These are phyloP conservation scores for Sigmodon hispidus DNA, from an alignment of 2,113 vertebrate species.

Conservation along the genomic window DNA sequence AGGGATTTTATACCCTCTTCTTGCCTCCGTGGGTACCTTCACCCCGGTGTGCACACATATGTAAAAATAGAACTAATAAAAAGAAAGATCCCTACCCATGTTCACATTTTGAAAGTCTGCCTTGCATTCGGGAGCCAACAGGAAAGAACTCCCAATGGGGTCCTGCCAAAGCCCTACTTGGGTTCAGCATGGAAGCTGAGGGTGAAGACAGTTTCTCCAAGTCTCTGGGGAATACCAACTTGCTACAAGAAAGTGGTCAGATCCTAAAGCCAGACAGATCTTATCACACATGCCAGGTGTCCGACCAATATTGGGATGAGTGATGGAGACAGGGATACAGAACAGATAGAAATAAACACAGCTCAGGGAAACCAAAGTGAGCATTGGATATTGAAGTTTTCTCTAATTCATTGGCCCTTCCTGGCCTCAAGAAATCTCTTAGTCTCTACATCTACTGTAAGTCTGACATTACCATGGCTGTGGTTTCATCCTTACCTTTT, in stretches of 20 bases:
- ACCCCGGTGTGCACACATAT: neutral
- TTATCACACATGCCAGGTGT: neutral
- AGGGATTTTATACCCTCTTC: no score
- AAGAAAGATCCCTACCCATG: no score
- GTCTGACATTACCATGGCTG: fast-evolving
- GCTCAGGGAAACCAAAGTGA: neutral
- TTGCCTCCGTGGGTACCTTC: neutral
- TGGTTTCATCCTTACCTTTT: fast-evolving
- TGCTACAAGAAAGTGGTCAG: fast-evolving
- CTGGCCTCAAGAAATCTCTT: neutral
- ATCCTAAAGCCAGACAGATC: no score
- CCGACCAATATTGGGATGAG: neutral
- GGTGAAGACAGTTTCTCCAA: neutral
- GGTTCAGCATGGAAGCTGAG: neutral
- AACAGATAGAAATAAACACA: fast-evolving
- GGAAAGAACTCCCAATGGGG: fast-evolving
- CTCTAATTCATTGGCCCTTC: fast-evolving
- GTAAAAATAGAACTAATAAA: no score
- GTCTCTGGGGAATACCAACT: fast-evolving
- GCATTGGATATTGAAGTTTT: neutral
- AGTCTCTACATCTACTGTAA: neutral
- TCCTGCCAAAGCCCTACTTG: neutral
- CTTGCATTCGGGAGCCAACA: fast-evolving
- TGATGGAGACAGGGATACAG: no score
- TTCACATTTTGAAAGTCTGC: neutral